Base-by-base conservation (phyloP, 2,113 vertebrate genomes). In the Colinus virginianus region DNA sequence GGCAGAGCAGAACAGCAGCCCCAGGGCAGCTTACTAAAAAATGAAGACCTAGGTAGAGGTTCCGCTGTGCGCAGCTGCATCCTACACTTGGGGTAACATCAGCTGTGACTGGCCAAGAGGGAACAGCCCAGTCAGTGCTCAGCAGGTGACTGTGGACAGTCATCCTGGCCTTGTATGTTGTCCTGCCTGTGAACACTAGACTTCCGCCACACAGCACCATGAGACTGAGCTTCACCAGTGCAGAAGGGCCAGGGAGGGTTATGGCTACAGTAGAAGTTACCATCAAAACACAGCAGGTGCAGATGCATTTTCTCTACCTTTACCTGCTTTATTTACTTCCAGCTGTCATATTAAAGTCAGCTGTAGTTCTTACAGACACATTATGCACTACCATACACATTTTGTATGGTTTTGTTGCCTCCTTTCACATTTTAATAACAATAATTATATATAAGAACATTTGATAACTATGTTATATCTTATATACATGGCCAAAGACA, bases 261-360 rank as follows among this genome's bases (percentile, higher is more conserved):
- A 43, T 12, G 62, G 40, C 5, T 0, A 32, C 0, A 1, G 59
- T 23, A 23, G 18, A 40, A 53, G 4, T 4, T 56, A 67, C 18
- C 26, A 53, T 30, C 59, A 69, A 69, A 91, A n/a, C 13, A 40
- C 28, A 72, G 64, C 22, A 17, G 0, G 1, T 38, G 15, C 49
- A 80, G n/a, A 8, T 55, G 28, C 3, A 1, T 26, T 48, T 80
- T 36, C 69, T 74, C 83, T 45, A 64, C 17, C 30, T 40, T 40
- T 40, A 17, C 17, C 3, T 42, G 56, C 58, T 36, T 28, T 12
- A 40, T 34, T 9, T 28, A 18, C n/a, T 43, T 61, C 23, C 42
- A 51, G 16, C 1, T 5, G 26, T 32, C 63, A 62, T 30, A 22
- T 26, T 7, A 6, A 42, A 36, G 30, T 9, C 76, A 76, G 25